Evolutionary conservation across 2,888 invertebrate species (phyloP).

Genomic region (Endotricha flammealis): DNA sequence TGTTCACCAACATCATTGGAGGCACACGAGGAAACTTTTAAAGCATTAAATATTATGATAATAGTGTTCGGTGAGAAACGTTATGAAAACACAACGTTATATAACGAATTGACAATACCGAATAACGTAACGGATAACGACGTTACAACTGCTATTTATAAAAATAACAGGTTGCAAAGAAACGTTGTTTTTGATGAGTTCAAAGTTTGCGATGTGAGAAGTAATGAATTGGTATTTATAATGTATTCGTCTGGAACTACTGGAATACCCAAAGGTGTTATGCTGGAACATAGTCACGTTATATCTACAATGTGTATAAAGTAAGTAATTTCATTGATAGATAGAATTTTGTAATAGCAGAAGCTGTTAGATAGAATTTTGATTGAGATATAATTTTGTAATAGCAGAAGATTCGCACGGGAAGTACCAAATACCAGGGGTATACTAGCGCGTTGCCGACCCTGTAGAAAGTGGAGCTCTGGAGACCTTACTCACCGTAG

Average conservation of each 20-base stretch:
- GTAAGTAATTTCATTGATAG: too few species aligned
- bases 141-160: constrained; percentile 17
- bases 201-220: constrained; percentile 33
- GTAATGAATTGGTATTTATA: constrained; percentile 42
- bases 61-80: constrained; percentile 44
- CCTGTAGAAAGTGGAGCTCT: too few species aligned
- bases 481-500: too few species aligned
- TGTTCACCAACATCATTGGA: constrained; percentile 45
- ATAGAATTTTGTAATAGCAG: too few species aligned
- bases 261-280: constrained; percentile 58
- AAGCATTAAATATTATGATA: constrained; percentile 29
- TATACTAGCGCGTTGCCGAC: too few species aligned
- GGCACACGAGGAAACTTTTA: constrained; percentile 31
- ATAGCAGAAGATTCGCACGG: too few species aligned
- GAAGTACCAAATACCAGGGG: too few species aligned
- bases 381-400: too few species aligned
- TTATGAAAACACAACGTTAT: constrained; percentile 28
- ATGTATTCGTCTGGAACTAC: constrained; percentile 63
- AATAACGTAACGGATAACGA: neutral
- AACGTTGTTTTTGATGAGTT: constrained; percentile 43
- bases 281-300: constrained; percentile 48
- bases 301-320: constrained; percentile 26
- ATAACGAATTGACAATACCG: constrained; percentile 29
- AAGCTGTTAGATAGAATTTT: too few species aligned
- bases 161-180: constrained; percentile 20